Evolutionary conservation across 2,888 invertebrate species (phyloP), one percentile per base, ranked within the genome.

Genomic region (Drosophila anomalata): DNA sequence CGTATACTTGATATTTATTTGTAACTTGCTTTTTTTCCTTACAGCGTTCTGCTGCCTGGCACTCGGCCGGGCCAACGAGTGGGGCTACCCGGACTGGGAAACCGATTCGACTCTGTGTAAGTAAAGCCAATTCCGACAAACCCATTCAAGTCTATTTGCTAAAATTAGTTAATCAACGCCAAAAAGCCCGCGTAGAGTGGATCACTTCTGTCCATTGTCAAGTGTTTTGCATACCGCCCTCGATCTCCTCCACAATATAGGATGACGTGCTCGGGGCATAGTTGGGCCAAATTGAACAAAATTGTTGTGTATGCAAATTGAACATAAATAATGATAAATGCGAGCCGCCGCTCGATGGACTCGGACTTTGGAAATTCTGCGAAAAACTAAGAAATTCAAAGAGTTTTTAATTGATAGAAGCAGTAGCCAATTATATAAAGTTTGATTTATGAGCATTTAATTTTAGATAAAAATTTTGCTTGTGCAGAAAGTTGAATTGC

Each of bases 41-140:
- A 0, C 77, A 90, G 90, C 75, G 22, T 71, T 77, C 73, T 62
- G 81, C 55, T 71, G 60, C 9, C 26, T 76, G 31, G 65, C 78
- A 14, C 50, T 84, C 31, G 44, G 68, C 54, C 55, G 44, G 31
- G 89, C 78, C 50, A 65, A 69, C 46, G 82, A 79, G 36, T 91
- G 91, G 91, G 75, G 84, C 51, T 91, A 91, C 80, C 91, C 91
- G 57, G 88, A 91, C 76, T 81, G 88, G 59, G 90, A 89, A 48
- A 71, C 66, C 12, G 82, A 89, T 55, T 86, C 88, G 81, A 86
- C 91, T 90, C 87, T 88, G 57, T 68, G 78, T 88, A 88, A 83
- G 76, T 88, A 59, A 26, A 57, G 54, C 62, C 60, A 76, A 78
- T 83, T 36, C 48, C 54, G 41, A 29, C 29, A 9, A 39, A 54